These are phyloP conservation scores for Odocoileus virginianus DNA, from an alignment of 2,113 vertebrate species.

Conservation along the genomic window DNA sequence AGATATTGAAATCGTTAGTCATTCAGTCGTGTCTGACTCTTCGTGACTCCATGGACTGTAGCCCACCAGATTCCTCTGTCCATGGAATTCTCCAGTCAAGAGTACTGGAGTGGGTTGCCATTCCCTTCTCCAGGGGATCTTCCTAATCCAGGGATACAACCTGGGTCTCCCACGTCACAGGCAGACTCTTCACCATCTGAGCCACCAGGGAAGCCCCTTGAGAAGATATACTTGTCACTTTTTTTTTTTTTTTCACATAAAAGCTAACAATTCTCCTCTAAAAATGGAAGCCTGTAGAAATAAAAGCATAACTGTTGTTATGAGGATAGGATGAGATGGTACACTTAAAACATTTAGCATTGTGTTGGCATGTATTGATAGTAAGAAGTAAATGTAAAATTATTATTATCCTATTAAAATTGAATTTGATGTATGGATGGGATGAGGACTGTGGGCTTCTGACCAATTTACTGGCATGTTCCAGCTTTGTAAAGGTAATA, in stretches of 20 bases:
- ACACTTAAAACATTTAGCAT: not conserved
- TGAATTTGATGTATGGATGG: not conserved
- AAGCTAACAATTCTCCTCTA: not conserved
- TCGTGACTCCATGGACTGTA: fast-evolving
- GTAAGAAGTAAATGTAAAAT: not conserved
- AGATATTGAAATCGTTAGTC: not conserved
- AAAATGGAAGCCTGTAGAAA: not conserved
- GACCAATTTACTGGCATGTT: not conserved
- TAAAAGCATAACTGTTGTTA: not conserved
- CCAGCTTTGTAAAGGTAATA: not conserved
- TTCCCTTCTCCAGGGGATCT: not conserved
- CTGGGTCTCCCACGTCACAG: not conserved
- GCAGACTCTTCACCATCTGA: not conserved
- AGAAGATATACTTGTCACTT: not conserved
- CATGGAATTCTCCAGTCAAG: not conserved
- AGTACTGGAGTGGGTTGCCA: not conserved
- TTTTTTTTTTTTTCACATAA: not conserved
- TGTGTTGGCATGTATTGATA: not conserved
- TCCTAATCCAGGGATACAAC: not conserved
- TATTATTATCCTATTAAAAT: not conserved
- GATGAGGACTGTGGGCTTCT: not conserved
- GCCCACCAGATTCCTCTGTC: not conserved
- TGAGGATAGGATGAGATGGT: not conserved
- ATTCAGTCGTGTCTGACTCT: not conserved
- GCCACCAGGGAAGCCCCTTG: not conserved